Evolutionary conservation across 1,140 invertebrate genomes (phyloP), one percentile per base, ranked within the genome.

Genomic region (Agraylea sexmaculata): DNA sequence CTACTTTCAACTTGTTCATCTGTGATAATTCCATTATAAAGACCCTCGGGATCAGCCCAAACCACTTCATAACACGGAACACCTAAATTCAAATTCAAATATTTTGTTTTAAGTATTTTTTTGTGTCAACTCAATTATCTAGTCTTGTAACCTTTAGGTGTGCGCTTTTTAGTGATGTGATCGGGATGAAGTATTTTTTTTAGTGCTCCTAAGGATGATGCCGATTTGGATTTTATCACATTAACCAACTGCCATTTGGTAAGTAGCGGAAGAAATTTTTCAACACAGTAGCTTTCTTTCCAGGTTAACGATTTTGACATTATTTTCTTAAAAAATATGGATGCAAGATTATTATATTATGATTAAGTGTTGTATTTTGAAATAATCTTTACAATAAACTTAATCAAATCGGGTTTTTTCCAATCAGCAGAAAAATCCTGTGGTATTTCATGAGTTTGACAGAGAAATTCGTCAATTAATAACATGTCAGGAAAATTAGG

Each of bases 221-320:
- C 19, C 34, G 40, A 30, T 51, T 29, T 49, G 53, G 46, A 47
- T 61, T 35, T 6, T 25, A 42, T 20, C 19, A 46, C 47, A 55
- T 73, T 58, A 32, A 60, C 27, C 23, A 79, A 50, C 49, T 79
- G 77, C 79, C 80, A 83, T 31, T 82, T 69, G 1, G 79, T 85
- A 3, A 82, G 53, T 10, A 90, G 53, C 0, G 83, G 80, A 37
- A 88, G 66, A 44, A 85, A 77, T 59, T 88, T 88, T 47, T 78
- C 73, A 41, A 84, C 75, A 27, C 77, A 70, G 54, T 87, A 86
- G 16, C 75, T 67, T 53, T 77, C 71, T n/a, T 77, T 70, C 85
- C 85, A 90, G 40, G 68, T 64, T 27, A 87, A 54, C 51, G 77
- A 70, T 37, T 62, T 64, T 0, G 61, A 64, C 56, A 83, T 74